Base-by-base conservation (phyloP, 1,140 invertebrate species). In the Macrocentrus cingulum region DNA sequence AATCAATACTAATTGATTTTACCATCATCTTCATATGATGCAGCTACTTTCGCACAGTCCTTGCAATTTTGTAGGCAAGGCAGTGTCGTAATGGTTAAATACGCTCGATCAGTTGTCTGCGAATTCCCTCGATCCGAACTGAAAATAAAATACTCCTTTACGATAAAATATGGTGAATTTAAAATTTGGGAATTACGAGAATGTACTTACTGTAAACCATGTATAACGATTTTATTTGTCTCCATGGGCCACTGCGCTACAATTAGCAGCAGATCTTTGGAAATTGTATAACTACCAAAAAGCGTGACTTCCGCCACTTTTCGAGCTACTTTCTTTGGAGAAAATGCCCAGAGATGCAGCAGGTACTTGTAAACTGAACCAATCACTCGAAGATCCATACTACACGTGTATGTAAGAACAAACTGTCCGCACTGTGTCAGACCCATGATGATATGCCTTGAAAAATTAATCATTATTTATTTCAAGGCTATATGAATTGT, bases 371-470 rank as follows among this genome's bases (percentile, higher is more conserved):
- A 80, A 23, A 76, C 64, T 23, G 72, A 68, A 20, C 68, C 77
- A 60, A 72, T 81, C 65, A 70, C 69, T 25, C 71, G 69, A 56
- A 83, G 84, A 72, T 88, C 85, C 59, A 80, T 74, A 29, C 72
- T 83, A 60, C 85, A 84, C 5, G 89, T 90, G 72, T 95, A 96
- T 51, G 92, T 95, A 50, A 97, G 76, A 54, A 97, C 83, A 83
- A 92, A 96, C 75, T 94, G 90, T 6, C 94, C 94, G 80, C 93
- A 95, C 67, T 92, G 88, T 19, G 92, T 94, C 65, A 96, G 89
- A 6, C 95, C 95, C 86, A 97, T 91, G 72, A 95, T 92, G 34
- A 96, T 87, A 80, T 97, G 91, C 59, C 85, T 87, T 63, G 74
- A 71, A 64, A 56, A 50, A 29, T 53, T 19, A 32, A 32, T 51